These are phyloP conservation scores for Limonius californicus DNA, from an alignment of 1,140 invertebrate genomes.

Conservation along the genomic window DNA sequence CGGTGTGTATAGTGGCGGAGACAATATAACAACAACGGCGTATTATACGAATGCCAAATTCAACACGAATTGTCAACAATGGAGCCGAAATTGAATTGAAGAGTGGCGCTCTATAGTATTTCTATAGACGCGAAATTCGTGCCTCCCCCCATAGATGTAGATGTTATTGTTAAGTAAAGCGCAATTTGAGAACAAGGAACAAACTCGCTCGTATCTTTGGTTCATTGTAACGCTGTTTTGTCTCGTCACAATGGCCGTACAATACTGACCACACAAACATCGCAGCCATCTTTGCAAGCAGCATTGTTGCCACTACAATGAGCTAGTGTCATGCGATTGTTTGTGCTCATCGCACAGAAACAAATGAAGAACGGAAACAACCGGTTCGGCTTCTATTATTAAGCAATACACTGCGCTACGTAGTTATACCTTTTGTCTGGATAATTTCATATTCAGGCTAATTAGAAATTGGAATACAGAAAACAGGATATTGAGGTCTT, in stretches of 20 bases:
- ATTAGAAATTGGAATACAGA: slow-evolving; percentile 25
- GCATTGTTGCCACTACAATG: slow-evolving; percentile 38
- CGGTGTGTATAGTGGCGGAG: too few species aligned
- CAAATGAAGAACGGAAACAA: slow-evolving; percentile 42
- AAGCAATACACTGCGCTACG: slow-evolving; percentile 31
- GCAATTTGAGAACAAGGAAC: slow-evolving; percentile 24
- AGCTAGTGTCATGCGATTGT: slow-evolving; percentile 39
- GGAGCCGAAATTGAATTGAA: not conserved
- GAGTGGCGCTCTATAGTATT: not conserved
- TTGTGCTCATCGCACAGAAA: slow-evolving; percentile 39
- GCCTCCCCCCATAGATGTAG: not conserved
- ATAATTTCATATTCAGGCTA: slow-evolving; percentile 26
- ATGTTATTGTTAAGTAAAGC: slow-evolving; percentile 17
- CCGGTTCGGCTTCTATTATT: slow-evolving; percentile 39
- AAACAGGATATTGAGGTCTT: slow-evolving; percentile 22
- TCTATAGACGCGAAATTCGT: not conserved
- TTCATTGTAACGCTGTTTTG: slow-evolving; percentile 32
- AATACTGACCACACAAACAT: slow-evolving; percentile 39
- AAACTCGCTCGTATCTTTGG: slow-evolving; percentile 27
- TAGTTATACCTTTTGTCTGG: slow-evolving; percentile 24
- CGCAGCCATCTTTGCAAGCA: slow-evolving; percentile 32
- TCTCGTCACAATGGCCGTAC: slow-evolving; percentile 32
- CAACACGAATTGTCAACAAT: slow-evolving; percentile 1
- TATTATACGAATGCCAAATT: not conserved
- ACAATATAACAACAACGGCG: not conserved